Evolutionary conservation across 2,113 vertebrate genomes (phyloP).

Genomic region (Gopherus flavomarginatus): DNA sequence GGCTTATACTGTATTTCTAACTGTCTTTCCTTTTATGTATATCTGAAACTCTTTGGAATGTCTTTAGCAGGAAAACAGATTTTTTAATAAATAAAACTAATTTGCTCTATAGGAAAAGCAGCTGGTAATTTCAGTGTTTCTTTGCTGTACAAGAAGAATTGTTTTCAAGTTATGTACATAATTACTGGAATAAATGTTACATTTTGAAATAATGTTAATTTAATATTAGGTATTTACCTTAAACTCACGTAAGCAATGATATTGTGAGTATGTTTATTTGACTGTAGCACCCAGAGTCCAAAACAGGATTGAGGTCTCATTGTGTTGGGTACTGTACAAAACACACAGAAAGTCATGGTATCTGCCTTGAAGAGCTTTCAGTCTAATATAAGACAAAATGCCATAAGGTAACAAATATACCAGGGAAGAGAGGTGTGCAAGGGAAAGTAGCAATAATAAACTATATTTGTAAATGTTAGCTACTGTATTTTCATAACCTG

Average conservation of each 20-base stretch:
- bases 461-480: neutral
- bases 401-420: neutral
- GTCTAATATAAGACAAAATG: neutral
- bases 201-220: neutral
- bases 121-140: neutral
- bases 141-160: neutral
- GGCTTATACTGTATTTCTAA: neutral
- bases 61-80: neutral
- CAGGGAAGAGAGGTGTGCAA: neutral
- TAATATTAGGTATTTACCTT: neutral
- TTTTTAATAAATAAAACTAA: neutral
- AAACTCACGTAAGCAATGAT: neutral
- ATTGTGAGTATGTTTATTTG: neutral
- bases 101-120: fast-evolving
- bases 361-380: neutral
- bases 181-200: neutral
- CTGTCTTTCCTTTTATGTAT: neutral
- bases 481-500: neutral
- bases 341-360: neutral
- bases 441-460: neutral
- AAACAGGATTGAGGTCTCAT: neutral
- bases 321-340: neutral
- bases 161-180: neutral
- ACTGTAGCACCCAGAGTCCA: neutral
- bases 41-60: neutral